Conservation (phyloP, 2,888 invertebrate species). For the Apantesis nais region DNA sequence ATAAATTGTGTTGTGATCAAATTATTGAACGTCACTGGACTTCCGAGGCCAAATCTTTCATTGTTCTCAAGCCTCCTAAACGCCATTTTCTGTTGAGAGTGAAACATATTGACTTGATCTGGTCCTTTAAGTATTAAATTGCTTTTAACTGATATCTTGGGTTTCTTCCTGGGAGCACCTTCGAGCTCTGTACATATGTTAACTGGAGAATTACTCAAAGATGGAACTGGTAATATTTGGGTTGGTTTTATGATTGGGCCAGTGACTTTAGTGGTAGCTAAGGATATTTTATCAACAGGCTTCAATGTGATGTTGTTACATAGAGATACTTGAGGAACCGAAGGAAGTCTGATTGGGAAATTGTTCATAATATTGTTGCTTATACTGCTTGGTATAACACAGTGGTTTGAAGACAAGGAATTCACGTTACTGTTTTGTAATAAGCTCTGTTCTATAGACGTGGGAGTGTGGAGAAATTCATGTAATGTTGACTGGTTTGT, state of each 20-base stretch:
- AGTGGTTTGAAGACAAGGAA: constrained; percentile 66
- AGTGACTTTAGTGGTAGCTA: constrained; percentile 70
- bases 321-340: constrained; percentile 64
- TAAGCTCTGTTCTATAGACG: constrained; percentile 68
- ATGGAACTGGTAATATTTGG: constrained; percentile 76
- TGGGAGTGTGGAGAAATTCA: constrained; percentile 68
- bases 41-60: constrained; percentile 73
- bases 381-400: constrained; percentile 62
- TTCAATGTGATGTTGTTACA: constrained; percentile 75
- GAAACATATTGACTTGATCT: constrained; percentile 80
- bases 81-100: constrained; percentile 82
- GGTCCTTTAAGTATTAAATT: constrained; percentile 82
- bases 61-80: constrained; percentile 76
- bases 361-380: constrained; percentile 76
- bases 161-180: constrained; percentile 76
- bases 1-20: constrained; percentile 79
- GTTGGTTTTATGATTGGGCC: constrained; percentile 78
- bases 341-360: constrained; percentile 75
- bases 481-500: constrained; percentile 66
- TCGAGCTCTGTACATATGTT: constrained; percentile 66
- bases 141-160: constrained; percentile 83
- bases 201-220: constrained; percentile 74
- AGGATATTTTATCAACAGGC: constrained; percentile 72
- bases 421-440: constrained; percentile 66
- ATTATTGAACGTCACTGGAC: constrained; percentile 79